Percentiles rank a stretch among this genome's conserved stretches.
phyloP scores from a whole-genome alignment of 2,797 vertebrate species.

The Menidia menidia region DNA sequence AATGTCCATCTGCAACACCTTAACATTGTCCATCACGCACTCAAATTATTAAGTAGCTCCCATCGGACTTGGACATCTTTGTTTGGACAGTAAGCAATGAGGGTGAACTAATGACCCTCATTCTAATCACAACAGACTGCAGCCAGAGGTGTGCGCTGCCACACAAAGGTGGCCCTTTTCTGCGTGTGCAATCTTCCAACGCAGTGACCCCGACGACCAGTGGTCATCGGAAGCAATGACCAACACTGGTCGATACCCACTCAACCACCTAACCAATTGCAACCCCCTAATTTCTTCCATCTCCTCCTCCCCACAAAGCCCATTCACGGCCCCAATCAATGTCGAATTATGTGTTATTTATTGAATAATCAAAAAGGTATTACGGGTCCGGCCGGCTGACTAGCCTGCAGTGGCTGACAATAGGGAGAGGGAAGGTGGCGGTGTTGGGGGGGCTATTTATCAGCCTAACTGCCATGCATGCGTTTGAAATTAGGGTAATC shows the following conservation, averaged over 20 bases:
- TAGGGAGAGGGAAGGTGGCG: conserved; percentile 62
- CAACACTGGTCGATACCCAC: conserved; percentile 84
- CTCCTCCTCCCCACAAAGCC: conserved; percentile 66
- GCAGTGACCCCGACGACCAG: conserved; percentile 78
- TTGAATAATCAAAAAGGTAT: conserved; percentile 91
- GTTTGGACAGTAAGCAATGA: conserved; percentile 80
- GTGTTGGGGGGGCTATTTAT: conserved; percentile 78
- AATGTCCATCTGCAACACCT: conserved; percentile 17
- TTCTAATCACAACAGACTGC: conserved; percentile 81
- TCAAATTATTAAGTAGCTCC: conserved; percentile 77
- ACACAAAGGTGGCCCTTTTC: conserved; percentile 16
- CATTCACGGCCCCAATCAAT: conserved; percentile 86
- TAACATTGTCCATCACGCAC: conserved; percentile 48
- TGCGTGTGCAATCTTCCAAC: conserved; percentile 41
- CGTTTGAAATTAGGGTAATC: conserved; percentile 93
- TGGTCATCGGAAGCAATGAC: conserved; percentile 82
- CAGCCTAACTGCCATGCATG: conserved; percentile 81
- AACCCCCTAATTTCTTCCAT: conserved; percentile 43
- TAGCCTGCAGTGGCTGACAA: conserved; percentile 77
- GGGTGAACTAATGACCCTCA: conserved; percentile 79
- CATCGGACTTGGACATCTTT: conserved; percentile 72
- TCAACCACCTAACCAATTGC: conserved; percentile 55
- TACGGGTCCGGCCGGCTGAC: conserved; percentile 72
- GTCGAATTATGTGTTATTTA: conserved; percentile 92
- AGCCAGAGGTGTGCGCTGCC: conserved; percentile 50